Conservation (phyloP, 92 coral and sea anemone species). For the Phenganax marumi region DNA sequence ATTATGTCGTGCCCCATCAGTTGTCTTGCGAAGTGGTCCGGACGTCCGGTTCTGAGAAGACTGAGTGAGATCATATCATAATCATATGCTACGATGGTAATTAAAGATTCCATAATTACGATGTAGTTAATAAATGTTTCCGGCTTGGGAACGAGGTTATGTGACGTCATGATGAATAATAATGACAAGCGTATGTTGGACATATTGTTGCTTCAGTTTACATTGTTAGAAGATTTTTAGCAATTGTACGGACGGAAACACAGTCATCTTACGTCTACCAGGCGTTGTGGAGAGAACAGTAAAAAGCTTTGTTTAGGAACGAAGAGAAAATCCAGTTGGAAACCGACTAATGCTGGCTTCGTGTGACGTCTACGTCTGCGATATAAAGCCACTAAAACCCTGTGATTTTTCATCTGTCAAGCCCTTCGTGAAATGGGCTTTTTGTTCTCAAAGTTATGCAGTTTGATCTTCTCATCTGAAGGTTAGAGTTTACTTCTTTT, state of each 20-base stretch:
- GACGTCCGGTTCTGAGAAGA: no score
- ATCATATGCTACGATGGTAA: no score
- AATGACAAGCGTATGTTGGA: background rate
- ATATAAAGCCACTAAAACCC: conserved; percentile 15
- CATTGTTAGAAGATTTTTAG: background rate
- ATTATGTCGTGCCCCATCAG: no score
- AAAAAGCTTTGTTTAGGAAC: background rate
- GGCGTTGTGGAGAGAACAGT: background rate
- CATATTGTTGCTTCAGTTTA: conserved; percentile 3
- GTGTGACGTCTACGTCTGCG: conserved; percentile 10
- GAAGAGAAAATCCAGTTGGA: background rate
- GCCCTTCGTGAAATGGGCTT: conserved; percentile 76
- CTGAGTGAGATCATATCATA: no score
- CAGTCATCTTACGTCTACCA: background rate
- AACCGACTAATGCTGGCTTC: conserved; percentile 35
- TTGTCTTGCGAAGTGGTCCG: no score
- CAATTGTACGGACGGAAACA: conserved; percentile 23
- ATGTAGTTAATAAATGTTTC: background rate
- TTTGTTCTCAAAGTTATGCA: conserved; percentile 84
- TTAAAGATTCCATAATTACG: no score
- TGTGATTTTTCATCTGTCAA: conserved; percentile 12
- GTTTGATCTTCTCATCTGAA: conserved; percentile 83
- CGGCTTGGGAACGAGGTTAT: conserved; percentile 20
- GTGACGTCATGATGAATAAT: conserved; percentile 30
- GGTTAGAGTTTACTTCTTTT: conserved; percentile 55